Evolutionary conservation across 2,888 invertebrate genomes (phyloP).

Genomic region (Lamellibrachia columna): DNA sequence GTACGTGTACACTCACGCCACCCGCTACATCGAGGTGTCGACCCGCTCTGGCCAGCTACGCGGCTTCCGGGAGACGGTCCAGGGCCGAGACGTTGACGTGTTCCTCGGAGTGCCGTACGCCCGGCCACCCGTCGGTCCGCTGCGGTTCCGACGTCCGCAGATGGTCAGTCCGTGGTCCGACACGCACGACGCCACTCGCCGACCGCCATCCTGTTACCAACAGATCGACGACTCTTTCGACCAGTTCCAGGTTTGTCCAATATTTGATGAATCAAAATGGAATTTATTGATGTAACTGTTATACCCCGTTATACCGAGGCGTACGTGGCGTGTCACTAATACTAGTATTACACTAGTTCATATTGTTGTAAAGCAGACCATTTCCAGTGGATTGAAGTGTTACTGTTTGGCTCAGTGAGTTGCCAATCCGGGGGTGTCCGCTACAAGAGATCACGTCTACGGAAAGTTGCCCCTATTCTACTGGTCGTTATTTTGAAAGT

Average conservation of each 20-base stretch:
- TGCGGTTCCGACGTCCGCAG: not conserved
- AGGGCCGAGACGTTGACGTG: slow-evolving; percentile 32
- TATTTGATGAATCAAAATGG: too few relatives aligned
- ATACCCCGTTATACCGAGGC: too few relatives aligned
- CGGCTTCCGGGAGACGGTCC: slow-evolving; percentile 27
- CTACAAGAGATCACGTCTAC: too few relatives aligned
- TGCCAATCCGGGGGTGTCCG: too few relatives aligned
- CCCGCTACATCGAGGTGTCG: not conserved
- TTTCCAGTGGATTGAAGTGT: too few relatives aligned
- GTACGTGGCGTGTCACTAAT: too few relatives aligned
- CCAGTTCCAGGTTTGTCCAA: slow-evolving; percentile 72
- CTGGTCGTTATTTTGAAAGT: too few relatives aligned
- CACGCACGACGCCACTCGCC: slow-evolving; percentile 80
- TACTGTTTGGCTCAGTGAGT: too few relatives aligned
- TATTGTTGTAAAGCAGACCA: too few relatives aligned
- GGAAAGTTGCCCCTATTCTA: too few relatives aligned
- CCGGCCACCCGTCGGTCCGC: slow-evolving; percentile 28
- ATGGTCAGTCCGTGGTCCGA: slow-evolving; percentile 65
- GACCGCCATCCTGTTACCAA: slow-evolving; percentile 86
- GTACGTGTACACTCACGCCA: not conserved
- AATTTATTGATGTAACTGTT: too few relatives aligned
- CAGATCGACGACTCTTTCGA: slow-evolving; percentile 89
- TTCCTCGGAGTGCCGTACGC: slow-evolving; percentile 41
- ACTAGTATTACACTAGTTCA: too few relatives aligned
- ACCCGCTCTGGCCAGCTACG: not conserved